Evolutionary conservation across 1,140 invertebrate species (phyloP), one percentile per base, ranked within the genome.

Genomic region (Tetragnatha versicolor): DNA sequence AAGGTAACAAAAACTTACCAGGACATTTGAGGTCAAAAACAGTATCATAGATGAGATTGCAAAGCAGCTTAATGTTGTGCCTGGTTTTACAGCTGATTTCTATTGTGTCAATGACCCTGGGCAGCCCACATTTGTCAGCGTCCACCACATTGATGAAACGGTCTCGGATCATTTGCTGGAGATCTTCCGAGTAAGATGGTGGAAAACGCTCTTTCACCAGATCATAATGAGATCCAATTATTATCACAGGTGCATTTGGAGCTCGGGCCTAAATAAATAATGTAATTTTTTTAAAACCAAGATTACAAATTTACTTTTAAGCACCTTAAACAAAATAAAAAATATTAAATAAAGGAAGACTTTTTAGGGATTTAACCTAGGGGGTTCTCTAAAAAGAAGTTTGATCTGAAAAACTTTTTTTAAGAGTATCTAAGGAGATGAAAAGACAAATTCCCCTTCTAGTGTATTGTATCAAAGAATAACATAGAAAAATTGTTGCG

Each of bases 141-240:
- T 99, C 97, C 0, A 94, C 92, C 3, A 97, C 91, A 55, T 93
- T 94, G 77, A 98, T 95, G 82, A 98, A 98, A 79, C 92, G 90
- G 75, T 95, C 93, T 1, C 94, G 87, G 76, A 98, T 96, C 17
- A 94, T 89, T 65, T 95, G 92, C 84, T 99, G 96, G 66, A 98
- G 87, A 60, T 93, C 91, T 83, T 96, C 93, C 0, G 93, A 91
- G 82, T 91, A 91, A 53, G 90, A 90, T 0, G 89, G 85, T 4
- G 91, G 91, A 81, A 91, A 92, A 14, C 89, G 88, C 80, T 93
- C 92, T 66, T 90, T 90, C 1, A 96, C 91, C 37, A 94, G 89
- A 85, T 99, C 98, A 81, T 94, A 96, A 86, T 98, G 95, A 0
- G 96, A 98, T 2, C 94, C 96, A 9, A 98, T 91, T 84, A 98